Conservation (phyloP, 2,888 invertebrate species). For the Pandemis heparana region DNA sequence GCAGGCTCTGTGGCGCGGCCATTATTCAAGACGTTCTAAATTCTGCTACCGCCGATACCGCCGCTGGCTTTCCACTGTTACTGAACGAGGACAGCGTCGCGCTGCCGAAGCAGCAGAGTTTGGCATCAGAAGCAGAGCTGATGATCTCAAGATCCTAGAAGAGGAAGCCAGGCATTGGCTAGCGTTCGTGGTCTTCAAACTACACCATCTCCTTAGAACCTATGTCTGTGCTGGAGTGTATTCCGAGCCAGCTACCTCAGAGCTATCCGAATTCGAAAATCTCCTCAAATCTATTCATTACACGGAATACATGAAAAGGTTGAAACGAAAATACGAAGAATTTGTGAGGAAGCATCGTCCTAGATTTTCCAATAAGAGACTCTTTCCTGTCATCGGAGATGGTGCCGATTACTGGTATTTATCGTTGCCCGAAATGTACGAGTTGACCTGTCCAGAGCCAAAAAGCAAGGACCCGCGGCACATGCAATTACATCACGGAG, state of each 20-base stretch:
- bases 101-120: conserved; percentile 77
- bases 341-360: conserved; percentile 77
- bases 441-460: conserved; percentile 62
- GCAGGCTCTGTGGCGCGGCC: conserved; percentile 78
- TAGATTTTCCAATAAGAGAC: conserved; percentile 73
- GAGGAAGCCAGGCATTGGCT: conserved; percentile 79
- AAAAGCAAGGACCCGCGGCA: conserved; percentile 60
- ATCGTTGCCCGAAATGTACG: conserved; percentile 81
- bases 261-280: conserved; percentile 75
- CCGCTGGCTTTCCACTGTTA: conserved; percentile 72
- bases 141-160: conserved; percentile 74
- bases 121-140: conserved; percentile 72
- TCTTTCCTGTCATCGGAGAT: conserved; percentile 79
- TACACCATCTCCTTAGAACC: conserved; percentile 77
- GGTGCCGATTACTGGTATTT: conserved; percentile 81
- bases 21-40: conserved; percentile 71
- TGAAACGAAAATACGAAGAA: conserved; percentile 75
- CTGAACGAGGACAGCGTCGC: conserved; percentile 69
- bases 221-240: conserved; percentile 72
- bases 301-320: conserved; percentile 74
- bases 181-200: conserved; percentile 78
- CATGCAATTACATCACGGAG: conserved; percentile 64
- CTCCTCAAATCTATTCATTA: conserved; percentile 77
- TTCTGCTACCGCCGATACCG: conserved; percentile 77
- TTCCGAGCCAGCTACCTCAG: conserved; percentile 65